phyloP scores from a whole-genome alignment of 2,113 vertebrate species.

The Lynx canadensis region DNA sequence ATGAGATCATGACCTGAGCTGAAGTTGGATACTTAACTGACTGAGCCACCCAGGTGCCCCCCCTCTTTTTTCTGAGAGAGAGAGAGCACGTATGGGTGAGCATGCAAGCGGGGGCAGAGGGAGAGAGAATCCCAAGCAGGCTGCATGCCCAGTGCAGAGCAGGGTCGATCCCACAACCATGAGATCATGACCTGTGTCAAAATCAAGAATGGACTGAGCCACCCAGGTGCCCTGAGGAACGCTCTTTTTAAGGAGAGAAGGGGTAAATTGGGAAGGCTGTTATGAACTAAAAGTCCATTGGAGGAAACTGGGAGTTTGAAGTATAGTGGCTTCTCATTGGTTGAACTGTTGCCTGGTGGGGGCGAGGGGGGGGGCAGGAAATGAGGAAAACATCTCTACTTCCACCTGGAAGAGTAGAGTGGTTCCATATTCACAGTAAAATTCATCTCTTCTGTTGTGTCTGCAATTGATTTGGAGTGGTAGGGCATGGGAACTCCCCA shows the following conservation, averaged over 20 bases:
- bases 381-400: not conserved
- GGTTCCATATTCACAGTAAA: not conserved
- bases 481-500: not conserved
- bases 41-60: too few relatives aligned
- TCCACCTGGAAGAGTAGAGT: not conserved
- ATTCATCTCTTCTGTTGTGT: not conserved
- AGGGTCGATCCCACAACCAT: not conserved
- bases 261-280: not conserved
- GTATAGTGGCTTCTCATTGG: not conserved
- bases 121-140: not conserved
- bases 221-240: not conserved
- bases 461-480: not conserved
- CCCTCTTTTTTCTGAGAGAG: not conserved
- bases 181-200: not conserved
- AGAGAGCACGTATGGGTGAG: not conserved
- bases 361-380: not conserved
- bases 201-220: not conserved
- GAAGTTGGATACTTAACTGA: too few relatives aligned
- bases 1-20: too few relatives aligned
- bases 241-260: not conserved
- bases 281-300: not conserved
- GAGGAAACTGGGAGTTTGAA: not conserved
- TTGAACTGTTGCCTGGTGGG: not conserved
- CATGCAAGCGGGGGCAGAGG: not conserved
- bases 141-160: not conserved